phyloP scores from a whole-genome alignment of 2,113 vertebrate species.

The Rhagologus leucostigma region DNA sequence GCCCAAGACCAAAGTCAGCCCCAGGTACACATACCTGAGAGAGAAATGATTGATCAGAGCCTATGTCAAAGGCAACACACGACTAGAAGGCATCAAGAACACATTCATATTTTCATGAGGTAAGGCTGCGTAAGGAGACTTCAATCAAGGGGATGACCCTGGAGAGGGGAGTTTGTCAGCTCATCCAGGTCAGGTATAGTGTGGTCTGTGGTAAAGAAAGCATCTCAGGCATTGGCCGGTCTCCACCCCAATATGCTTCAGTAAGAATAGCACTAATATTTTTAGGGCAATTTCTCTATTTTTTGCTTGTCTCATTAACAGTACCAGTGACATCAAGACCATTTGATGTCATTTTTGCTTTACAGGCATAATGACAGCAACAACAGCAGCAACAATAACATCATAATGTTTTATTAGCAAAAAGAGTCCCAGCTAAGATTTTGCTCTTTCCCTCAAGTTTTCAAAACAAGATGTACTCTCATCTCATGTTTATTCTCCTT shows the following conservation, averaged over 20 bases:
- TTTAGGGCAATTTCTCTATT: not conserved
- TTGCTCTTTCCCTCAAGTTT: not conserved
- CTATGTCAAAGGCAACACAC: not conserved
- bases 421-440: not conserved
- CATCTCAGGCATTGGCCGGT: not conserved
- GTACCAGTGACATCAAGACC: not conserved
- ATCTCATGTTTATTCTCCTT: not conserved
- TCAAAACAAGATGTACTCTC: not conserved
- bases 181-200: not conserved
- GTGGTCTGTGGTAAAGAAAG: not conserved
- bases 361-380: not conserved
- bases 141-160: not conserved
- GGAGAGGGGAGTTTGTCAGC: not conserved
- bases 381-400: not conserved
- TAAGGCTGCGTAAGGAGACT: not conserved
- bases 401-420: not conserved
- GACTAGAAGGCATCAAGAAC: not conserved
- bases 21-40: constrained; percentile 84
- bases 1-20: constrained; percentile 84
- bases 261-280: not conserved
- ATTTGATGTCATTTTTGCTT: not conserved
- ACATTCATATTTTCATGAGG: not conserved
- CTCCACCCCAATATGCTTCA: not conserved
- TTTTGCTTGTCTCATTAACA: not conserved
- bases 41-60: constrained; percentile 38